Conservation (phyloP, 2,888 invertebrate species). For the Apamea crenata region DNA sequence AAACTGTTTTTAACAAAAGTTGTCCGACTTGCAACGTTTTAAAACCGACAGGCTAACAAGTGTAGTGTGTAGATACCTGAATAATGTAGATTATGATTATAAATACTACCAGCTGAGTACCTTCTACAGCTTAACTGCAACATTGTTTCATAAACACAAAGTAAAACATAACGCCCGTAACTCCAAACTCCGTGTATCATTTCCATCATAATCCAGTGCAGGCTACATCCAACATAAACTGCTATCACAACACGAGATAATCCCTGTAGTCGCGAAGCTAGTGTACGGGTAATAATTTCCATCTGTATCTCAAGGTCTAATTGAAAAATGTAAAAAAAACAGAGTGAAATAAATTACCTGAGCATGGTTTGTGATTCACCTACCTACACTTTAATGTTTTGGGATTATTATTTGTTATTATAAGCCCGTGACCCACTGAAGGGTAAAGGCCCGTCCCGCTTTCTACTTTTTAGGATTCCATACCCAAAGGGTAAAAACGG, state of each 20-base stretch:
- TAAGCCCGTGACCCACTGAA: neutral
- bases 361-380: neutral
- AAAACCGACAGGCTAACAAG: too few relatives aligned
- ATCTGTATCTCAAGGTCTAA: neutral
- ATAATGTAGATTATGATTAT: neutral
- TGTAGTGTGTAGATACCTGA: neutral
- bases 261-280: conserved; percentile 32
- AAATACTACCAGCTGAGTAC: too few relatives aligned
- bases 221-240: conserved; percentile 29
- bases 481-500: too few relatives aligned
- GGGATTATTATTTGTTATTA: neutral
- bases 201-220: conserved; percentile 51
- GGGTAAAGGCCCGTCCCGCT: neutral
- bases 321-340: neutral
- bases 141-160: conserved; percentile 19
- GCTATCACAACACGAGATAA: conserved; percentile 42
- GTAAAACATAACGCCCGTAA: conserved; percentile 23
- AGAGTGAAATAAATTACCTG: too few relatives aligned
- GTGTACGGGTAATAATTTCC: neutral
- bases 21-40: neutral
- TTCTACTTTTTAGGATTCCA: too few relatives aligned
- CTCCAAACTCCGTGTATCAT: conserved; percentile 41
- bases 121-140: conserved; percentile 13
- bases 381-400: neutral
- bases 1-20: too few relatives aligned